Percentiles rank a stretch among this genome's conserved stretches.
Evolutionary conservation across 2,113 vertebrate species (phyloP).

Genomic region (Tyrannus savana): DNA sequence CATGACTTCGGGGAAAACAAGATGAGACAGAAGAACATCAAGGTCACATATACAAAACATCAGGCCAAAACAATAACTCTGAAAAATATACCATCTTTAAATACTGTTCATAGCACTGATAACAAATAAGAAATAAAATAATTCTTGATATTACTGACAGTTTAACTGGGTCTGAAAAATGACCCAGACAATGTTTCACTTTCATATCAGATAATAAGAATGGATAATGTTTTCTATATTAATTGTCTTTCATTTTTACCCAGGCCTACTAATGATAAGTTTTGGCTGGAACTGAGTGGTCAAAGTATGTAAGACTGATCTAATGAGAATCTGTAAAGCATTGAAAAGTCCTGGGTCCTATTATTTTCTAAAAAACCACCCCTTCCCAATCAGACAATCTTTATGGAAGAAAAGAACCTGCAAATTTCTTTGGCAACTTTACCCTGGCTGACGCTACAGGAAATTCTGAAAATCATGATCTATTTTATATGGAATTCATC

Average conservation of each 20-base stretch:
- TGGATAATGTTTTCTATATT: background rate
- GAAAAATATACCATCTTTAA: background rate
- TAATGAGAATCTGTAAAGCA: background rate
- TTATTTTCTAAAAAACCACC: background rate
- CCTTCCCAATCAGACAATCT: background rate
- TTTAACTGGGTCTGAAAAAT: background rate
- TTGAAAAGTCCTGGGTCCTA: background rate
- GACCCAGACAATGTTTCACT: background rate
- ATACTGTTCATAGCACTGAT: background rate
- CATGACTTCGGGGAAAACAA: constrained; percentile 60
- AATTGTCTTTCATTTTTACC: background rate
- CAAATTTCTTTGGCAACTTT: background rate
- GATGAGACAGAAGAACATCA: constrained; percentile 10
- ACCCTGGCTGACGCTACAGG: background rate
- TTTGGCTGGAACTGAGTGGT: background rate
- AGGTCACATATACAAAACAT: background rate
- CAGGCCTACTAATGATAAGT: background rate
- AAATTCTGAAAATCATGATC: background rate
- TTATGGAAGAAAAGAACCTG: background rate
- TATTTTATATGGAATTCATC: background rate
- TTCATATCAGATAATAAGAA: background rate
- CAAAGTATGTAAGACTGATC: background rate
- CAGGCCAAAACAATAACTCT: background rate
- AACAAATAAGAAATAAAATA: background rate
- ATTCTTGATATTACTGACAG: background rate